Percentiles rank a stretch among this genome's conserved stretches.
Evolutionary conservation across 2,797 vertebrate genomes (phyloP).

Genomic region (Ataeniobius toweri): DNA sequence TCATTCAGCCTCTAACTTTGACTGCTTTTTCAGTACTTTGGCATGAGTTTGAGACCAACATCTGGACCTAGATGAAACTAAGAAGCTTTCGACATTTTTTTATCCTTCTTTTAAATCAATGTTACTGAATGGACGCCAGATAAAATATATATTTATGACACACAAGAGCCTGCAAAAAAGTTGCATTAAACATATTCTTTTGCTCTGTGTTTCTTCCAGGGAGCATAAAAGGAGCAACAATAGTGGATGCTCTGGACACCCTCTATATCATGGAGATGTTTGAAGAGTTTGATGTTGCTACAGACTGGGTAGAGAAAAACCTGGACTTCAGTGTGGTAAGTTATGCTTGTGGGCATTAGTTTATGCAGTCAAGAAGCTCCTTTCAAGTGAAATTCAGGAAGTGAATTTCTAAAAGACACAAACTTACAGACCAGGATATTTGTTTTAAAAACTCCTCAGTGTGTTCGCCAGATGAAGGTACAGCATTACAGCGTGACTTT

Average conservation of each 20-base stretch:
- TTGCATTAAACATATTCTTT: background rate
- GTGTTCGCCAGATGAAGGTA: background rate
- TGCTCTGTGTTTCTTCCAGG: conserved; percentile 79
- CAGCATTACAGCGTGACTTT: background rate
- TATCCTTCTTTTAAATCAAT: background rate
- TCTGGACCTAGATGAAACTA: conserved; percentile 29
- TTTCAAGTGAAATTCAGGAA: background rate
- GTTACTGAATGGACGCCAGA: background rate
- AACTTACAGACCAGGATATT: background rate
- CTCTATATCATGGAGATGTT: conserved; percentile 97
- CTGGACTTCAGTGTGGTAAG: conserved; percentile 97
- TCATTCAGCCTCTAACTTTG: conserved; percentile 42
- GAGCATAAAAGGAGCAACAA: conserved; percentile 95
- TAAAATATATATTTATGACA: background rate
- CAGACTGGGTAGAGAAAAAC: conserved; percentile 94
- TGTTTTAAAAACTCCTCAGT: background rate
- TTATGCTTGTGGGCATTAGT: background rate
- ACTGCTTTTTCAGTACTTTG: conserved; percentile 30
- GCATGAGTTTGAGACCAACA: conserved; percentile 6
- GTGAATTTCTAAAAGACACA: background rate
- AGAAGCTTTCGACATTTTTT: conserved; percentile 20
- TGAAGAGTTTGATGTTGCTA: conserved; percentile 91
- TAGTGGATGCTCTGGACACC: conserved; percentile 95
- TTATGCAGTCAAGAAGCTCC: too few species aligned
- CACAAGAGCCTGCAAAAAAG: background rate